These are phyloP conservation scores for Hiodon tergisus DNA, from an alignment of 2,113 vertebrate species.

Conservation along the genomic window DNA sequence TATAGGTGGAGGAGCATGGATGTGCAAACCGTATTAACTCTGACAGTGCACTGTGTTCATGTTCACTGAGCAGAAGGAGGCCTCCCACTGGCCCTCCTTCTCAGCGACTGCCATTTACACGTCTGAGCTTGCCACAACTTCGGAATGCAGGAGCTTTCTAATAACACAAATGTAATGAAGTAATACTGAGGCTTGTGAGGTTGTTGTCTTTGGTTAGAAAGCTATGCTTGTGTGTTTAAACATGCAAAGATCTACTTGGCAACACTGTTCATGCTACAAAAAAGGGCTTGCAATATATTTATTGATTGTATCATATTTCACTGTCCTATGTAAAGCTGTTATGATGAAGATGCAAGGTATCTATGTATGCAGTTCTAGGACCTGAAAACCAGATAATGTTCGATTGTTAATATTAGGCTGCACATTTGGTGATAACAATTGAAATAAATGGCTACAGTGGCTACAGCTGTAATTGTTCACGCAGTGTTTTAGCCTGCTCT, in stretches of 20 bases:
- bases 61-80: background rate
- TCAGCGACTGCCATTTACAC: background rate
- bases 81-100: too few species aligned
- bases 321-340: constrained; percentile 12
- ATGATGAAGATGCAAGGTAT: constrained; percentile 5
- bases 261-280: background rate
- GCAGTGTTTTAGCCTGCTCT: background rate
- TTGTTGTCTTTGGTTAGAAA: constrained; percentile 1
- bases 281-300: constrained; percentile 10
- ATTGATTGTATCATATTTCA: background rate
- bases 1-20: constrained; percentile 6
- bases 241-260: background rate
- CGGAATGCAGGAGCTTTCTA: background rate
- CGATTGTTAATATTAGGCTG: background rate
- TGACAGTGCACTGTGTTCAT: background rate
- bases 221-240: constrained; percentile 9
- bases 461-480: background rate
- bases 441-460: constrained; percentile 16
- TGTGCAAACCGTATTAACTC: background rate
- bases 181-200: background rate
- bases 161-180: background rate
- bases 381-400: background rate
- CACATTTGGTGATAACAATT: background rate
- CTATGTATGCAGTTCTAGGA: constrained; percentile 4
- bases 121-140: background rate